phyloP scores from a whole-genome alignment of 2,113 vertebrate genomes.

The Pseudonaja textilis region DNA sequence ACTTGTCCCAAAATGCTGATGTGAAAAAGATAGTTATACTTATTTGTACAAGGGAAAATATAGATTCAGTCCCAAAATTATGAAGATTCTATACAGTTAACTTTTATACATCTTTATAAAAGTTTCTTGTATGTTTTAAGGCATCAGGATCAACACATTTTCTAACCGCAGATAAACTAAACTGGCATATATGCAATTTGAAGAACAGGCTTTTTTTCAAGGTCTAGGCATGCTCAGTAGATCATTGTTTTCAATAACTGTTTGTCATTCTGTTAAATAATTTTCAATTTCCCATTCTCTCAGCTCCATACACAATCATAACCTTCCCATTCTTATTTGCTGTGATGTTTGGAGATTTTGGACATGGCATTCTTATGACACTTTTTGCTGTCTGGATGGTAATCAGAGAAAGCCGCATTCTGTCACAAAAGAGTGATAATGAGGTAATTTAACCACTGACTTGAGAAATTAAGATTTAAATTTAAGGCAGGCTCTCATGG shows the following conservation, averaged over 20 bases:
- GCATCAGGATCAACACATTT: background rate
- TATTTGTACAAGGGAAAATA: background rate
- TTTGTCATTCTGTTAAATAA: background rate
- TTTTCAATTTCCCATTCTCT: constrained; percentile 35
- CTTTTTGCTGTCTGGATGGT: constrained; percentile 93
- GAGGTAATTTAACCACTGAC: constrained; percentile 76
- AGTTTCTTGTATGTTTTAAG: background rate
- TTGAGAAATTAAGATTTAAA: background rate
- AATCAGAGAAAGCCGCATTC: constrained; percentile 87
- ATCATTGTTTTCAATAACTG: background rate
- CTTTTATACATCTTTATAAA: background rate
- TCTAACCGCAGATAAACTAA: background rate
- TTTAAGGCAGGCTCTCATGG: background rate
- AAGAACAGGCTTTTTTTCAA: background rate
- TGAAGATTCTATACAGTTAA: background rate
- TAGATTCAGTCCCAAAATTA: background rate
- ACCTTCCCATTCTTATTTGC: constrained; percentile 98
- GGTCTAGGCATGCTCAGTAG: background rate
- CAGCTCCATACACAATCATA: constrained; percentile 96
- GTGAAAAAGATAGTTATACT: background rate
- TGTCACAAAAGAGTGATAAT: constrained; percentile 92
- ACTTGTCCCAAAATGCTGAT: background rate
- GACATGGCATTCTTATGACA: constrained; percentile 92
- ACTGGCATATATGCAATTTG: background rate
- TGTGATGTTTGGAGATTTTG: constrained; percentile 97